phyloP scores from a whole-genome alignment of 1,140 invertebrate genomes.

The Drosophila quadrilineata region DNA sequence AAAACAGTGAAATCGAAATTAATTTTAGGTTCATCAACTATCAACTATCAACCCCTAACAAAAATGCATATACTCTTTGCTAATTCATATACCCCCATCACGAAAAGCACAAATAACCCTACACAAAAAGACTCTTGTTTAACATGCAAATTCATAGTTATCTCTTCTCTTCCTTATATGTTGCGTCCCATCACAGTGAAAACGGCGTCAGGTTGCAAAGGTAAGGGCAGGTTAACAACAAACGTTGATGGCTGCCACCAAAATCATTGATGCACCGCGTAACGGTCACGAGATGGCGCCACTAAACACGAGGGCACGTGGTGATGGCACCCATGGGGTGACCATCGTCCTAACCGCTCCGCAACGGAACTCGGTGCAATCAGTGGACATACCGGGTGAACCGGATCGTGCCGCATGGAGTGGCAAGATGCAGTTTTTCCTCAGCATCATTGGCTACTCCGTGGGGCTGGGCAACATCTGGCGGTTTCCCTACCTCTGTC shows the following conservation, averaged over 20 bases:
- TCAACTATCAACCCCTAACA: too few species aligned
- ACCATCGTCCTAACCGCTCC: conserved; percentile 84
- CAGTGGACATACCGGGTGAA: conserved; percentile 81
- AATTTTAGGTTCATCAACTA: too few species aligned
- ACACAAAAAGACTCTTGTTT: background rate
- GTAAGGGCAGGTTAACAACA: conserved; percentile 18
- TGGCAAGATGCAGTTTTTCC: conserved; percentile 94
- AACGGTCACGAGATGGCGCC: conserved; percentile 89
- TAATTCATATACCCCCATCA: too few species aligned
- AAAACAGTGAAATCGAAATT: too few species aligned
- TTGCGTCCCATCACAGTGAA: conserved; percentile 10
- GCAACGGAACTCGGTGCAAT: conserved; percentile 83
- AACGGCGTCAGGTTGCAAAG: conserved; percentile 22
- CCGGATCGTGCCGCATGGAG: conserved; percentile 89
- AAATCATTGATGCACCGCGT: conserved; percentile 80
- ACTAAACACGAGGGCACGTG: conserved; percentile 85
- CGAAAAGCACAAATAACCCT: too few species aligned
- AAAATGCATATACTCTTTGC: too few species aligned
- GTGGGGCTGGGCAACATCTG: conserved; percentile 96
- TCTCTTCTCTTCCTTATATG: background rate
- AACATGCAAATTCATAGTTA: background rate
- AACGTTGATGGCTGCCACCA: conserved; percentile 80
- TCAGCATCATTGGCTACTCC: conserved; percentile 94
- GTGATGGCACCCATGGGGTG: conserved; percentile 84
- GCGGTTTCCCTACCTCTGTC: conserved; percentile 97